Conservation (phyloP, 2,797 vertebrate species). For the Coluber constrictor region DNA sequence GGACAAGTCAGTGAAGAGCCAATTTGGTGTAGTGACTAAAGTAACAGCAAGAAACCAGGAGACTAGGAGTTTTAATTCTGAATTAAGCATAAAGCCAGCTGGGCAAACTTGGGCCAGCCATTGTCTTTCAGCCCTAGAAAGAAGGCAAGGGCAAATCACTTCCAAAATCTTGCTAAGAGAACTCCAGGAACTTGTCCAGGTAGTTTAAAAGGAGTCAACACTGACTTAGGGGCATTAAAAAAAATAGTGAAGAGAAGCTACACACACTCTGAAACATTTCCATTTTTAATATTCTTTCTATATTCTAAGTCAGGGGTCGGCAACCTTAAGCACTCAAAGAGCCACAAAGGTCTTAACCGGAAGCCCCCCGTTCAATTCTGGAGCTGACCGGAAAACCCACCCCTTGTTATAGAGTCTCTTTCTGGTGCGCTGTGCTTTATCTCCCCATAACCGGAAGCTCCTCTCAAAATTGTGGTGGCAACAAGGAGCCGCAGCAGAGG, state of each 20-base stretch:
- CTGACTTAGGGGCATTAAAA: neutral
- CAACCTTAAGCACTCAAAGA: too few relatives aligned
- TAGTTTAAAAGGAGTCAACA: neutral
- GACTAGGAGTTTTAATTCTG: neutral
- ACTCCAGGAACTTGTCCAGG: neutral
- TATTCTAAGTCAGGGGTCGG: neutral
- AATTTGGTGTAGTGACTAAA: neutral
- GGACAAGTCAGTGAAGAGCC: neutral
- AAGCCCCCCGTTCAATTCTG: too few relatives aligned
- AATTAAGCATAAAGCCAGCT: neutral
- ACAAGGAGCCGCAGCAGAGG: too few relatives aligned
- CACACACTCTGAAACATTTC: neutral
- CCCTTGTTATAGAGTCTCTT: too few relatives aligned
- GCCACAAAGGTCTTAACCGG: too few relatives aligned
- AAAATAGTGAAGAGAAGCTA: neutral
- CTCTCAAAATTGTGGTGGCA: too few relatives aligned
- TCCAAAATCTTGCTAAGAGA: neutral
- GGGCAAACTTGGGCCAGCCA: neutral
- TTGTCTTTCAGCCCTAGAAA: neutral
- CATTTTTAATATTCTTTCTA: neutral
- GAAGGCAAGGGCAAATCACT: neutral
- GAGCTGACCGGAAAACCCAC: too few relatives aligned
- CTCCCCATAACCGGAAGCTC: too few relatives aligned
- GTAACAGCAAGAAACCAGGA: neutral
- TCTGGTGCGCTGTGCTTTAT: too few relatives aligned